Conservation (phyloP, 2,888 invertebrate species). For the Andrena bucephala region DNA sequence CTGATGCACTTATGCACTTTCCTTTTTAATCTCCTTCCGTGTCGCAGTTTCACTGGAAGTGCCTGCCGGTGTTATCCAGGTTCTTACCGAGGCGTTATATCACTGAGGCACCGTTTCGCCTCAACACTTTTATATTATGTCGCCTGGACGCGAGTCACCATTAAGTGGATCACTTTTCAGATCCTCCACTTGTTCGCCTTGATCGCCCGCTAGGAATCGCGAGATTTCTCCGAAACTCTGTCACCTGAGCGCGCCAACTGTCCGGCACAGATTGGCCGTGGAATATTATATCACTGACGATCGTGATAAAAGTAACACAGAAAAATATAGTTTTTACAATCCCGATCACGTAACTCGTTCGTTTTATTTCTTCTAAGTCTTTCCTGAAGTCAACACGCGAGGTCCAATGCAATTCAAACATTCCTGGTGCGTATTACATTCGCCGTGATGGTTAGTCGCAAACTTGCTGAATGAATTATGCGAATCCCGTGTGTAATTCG, state of each 20-base stretch:
- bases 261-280: not conserved
- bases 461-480: too few relatives aligned
- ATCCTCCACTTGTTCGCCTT: not conserved
- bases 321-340: too few relatives aligned
- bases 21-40: constrained; percentile 15
- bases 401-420: too few relatives aligned
- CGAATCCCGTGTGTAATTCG: too few relatives aligned
- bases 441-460: too few relatives aligned
- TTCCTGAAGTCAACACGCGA: too few relatives aligned
- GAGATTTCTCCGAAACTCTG: not conserved
- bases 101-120: not conserved
- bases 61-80: not conserved
- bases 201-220: too few relatives aligned
- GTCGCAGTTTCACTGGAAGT: constrained; percentile 25
- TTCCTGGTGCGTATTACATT: too few relatives aligned
- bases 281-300: too few relatives aligned
- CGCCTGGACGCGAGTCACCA: not conserved
- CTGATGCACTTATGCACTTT: constrained; percentile 35
- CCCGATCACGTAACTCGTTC: too few relatives aligned
- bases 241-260: not conserved
- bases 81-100: constrained; percentile 29
- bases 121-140: constrained; percentile 7
- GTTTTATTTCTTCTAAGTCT: too few relatives aligned
- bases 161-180: not conserved
- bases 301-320: too few relatives aligned